These are phyloP conservation scores for Homarus gammarus DNA, from an alignment of 2,888 invertebrate species.

Conservation along the genomic window DNA sequence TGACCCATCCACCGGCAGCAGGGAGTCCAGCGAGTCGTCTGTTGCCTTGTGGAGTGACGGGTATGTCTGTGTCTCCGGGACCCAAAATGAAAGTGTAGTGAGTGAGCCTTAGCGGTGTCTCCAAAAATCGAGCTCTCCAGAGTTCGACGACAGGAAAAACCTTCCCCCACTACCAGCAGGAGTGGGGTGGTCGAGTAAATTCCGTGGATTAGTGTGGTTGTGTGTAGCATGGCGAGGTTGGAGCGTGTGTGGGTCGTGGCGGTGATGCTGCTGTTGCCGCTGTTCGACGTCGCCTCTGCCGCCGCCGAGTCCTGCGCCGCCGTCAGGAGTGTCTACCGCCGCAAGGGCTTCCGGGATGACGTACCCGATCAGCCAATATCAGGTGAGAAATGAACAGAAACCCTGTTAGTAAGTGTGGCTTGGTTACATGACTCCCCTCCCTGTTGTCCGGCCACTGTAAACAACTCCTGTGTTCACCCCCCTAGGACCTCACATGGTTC, in stretches of 20 bases:
- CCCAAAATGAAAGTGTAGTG: slow-evolving; percentile 62
- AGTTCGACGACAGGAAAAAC: slow-evolving; percentile 45
- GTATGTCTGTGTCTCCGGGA: slow-evolving; percentile 19
- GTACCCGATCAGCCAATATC: slow-evolving; percentile 51
- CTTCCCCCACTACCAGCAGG: slow-evolving; percentile 23
- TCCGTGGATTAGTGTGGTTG: slow-evolving; percentile 25
- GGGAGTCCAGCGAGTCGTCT: slow-evolving; percentile 40
- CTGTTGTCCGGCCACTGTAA: too few species aligned
- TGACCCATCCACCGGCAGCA: slow-evolving; percentile 2
- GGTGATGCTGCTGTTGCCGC: slow-evolving; percentile 39
- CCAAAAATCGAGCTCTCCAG: slow-evolving; percentile 37
- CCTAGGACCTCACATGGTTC: too few species aligned
- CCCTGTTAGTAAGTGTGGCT: too few species aligned
- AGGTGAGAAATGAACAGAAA: slow-evolving; percentile 24
- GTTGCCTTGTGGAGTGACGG: slow-evolving; percentile 39
- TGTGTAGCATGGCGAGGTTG: slow-evolving; percentile 49
- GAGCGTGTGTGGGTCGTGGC: slow-evolving; percentile 47
- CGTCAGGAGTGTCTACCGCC: slow-evolving; percentile 47
- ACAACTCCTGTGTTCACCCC: too few species aligned
- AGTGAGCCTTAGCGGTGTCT: slow-evolving; percentile 23
- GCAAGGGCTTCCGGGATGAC: slow-evolving; percentile 42
- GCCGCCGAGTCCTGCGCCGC: slow-evolving; percentile 50
- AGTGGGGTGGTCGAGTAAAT: slow-evolving; percentile 33
- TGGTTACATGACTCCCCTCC: too few species aligned
- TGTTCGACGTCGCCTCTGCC: slow-evolving; percentile 34